phyloP scores from a whole-genome alignment of 2,113 vertebrate species.

The Pomatorhinus ruficollis region DNA sequence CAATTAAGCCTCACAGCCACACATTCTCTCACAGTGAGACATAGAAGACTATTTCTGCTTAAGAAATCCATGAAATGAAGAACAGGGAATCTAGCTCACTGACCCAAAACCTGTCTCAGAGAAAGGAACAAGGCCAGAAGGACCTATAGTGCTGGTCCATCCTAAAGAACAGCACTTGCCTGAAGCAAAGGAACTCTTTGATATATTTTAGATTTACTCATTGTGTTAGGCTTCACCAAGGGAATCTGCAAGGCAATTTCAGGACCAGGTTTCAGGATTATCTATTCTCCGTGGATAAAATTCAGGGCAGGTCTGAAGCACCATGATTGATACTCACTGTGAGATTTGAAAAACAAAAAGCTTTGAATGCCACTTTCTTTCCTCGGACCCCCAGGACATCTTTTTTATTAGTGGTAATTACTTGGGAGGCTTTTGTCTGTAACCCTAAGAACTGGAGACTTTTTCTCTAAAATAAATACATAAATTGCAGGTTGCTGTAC shows the following conservation, averaged over 20 bases:
- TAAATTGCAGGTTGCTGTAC: background rate
- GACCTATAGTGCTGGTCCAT: background rate
- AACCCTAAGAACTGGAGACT: background rate
- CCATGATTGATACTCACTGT: background rate
- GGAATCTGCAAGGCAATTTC: background rate
- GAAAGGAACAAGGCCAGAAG: background rate
- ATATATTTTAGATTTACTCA: background rate
- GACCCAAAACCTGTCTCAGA: background rate
- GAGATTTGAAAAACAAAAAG: background rate
- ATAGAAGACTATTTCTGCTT: background rate
- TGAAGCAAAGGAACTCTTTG: background rate
- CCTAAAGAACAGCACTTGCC: background rate
- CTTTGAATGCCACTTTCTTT: background rate
- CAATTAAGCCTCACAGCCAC: background rate
- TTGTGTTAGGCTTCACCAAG: background rate
- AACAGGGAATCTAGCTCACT: background rate
- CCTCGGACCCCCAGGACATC: background rate
- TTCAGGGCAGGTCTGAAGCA: background rate
- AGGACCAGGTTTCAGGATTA: background rate
- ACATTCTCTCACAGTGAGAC: background rate
- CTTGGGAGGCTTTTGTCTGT: background rate
- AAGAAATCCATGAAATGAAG: background rate
- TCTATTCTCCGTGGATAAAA: background rate
- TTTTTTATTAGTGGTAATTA: background rate
- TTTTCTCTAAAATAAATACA: background rate